Percentiles rank a stretch among this genome's conserved stretches.
Conservation (phyloP, 1,140 invertebrate species). For the Aphelinus certus region DNA sequence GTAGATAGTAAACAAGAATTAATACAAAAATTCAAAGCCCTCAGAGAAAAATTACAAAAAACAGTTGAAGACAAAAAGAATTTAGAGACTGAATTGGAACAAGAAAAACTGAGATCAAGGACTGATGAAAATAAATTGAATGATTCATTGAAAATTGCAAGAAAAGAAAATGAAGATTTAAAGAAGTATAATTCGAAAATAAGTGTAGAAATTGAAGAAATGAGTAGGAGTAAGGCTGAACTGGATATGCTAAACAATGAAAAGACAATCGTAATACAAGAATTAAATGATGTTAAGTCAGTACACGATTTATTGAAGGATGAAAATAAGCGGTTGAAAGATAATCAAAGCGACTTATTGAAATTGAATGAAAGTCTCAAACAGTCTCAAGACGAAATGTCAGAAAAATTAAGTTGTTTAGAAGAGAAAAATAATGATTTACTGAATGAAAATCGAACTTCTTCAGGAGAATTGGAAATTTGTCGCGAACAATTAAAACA, state of each 20-base stretch:
- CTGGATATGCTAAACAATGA: conserved; percentile 16
- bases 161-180: conserved; percentile 49
- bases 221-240: conserved; percentile 36
- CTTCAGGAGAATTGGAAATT: conserved; percentile 5
- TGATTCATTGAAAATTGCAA: conserved; percentile 33
- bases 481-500: conserved; percentile 14
- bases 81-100: conserved; percentile 41
- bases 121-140: conserved; percentile 35
- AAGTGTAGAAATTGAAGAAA: conserved; percentile 35
- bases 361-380: conserved; percentile 49
- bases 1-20: conserved; percentile 39
- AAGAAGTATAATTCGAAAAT: conserved; percentile 45
- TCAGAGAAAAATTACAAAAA: conserved; percentile 47
- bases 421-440: conserved; percentile 32
- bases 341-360: conserved; percentile 49
- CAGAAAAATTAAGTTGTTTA: conserved; percentile 38
- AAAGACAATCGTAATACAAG: conserved; percentile 5
- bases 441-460: conserved; percentile 32
- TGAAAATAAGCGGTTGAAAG: conserved; percentile 51
- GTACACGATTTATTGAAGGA: conserved; percentile 32
- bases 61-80: conserved; percentile 49
- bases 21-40: conserved; percentile 45
- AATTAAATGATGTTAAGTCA: conserved; percentile 43
- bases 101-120: conserved; percentile 40
- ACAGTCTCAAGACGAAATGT: conserved; percentile 38